Evolutionary conservation across 1,140 invertebrate species (phyloP).

Genomic region (Pseudomyrmex cubaensis): DNA sequence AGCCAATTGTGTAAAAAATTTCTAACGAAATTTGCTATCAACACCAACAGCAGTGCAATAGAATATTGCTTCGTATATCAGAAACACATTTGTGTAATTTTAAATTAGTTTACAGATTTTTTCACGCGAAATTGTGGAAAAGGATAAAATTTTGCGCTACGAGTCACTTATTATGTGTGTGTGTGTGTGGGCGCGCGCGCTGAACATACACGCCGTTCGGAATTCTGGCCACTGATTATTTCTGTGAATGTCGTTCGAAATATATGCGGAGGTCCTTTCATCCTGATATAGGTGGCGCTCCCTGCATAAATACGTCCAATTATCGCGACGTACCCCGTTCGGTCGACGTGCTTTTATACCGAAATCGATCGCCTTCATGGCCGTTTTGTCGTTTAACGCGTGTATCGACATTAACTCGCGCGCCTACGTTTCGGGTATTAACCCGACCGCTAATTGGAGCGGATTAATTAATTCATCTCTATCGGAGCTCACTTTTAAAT

Average conservation of each 20-base stretch:
- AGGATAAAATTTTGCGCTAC: neutral
- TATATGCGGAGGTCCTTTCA: slow-evolving; percentile 22
- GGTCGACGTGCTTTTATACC: slow-evolving; percentile 35
- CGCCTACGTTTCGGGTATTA: slow-evolving; percentile 39
- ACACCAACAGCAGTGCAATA: too few relatives aligned
- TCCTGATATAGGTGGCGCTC: slow-evolving; percentile 9
- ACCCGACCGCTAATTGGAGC: slow-evolving; percentile 50
- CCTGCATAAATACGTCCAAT: slow-evolving; percentile 50
- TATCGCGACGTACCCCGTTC: slow-evolving; percentile 37
- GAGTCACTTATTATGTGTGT: too few relatives aligned
- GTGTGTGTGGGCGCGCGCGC: too few relatives aligned
- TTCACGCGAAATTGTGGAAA: too few relatives aligned
- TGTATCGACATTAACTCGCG: slow-evolving; percentile 44
- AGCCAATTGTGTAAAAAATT: too few relatives aligned
- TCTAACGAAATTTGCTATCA: too few relatives aligned
- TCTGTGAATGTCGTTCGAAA: neutral
- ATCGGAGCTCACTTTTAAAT: slow-evolving; percentile 49
- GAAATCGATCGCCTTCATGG: slow-evolving; percentile 38
- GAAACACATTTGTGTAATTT: too few relatives aligned
- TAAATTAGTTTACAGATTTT: too few relatives aligned
- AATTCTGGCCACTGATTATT: slow-evolving; percentile 6
- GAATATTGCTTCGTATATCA: too few relatives aligned
- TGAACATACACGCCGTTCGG: neutral
- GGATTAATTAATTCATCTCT: slow-evolving; percentile 55
- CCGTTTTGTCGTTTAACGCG: slow-evolving; percentile 54